These are phyloP conservation scores for Ancistrus triradiatus DNA, from an alignment of 2,113 vertebrate genomes.

Conservation along the genomic window DNA sequence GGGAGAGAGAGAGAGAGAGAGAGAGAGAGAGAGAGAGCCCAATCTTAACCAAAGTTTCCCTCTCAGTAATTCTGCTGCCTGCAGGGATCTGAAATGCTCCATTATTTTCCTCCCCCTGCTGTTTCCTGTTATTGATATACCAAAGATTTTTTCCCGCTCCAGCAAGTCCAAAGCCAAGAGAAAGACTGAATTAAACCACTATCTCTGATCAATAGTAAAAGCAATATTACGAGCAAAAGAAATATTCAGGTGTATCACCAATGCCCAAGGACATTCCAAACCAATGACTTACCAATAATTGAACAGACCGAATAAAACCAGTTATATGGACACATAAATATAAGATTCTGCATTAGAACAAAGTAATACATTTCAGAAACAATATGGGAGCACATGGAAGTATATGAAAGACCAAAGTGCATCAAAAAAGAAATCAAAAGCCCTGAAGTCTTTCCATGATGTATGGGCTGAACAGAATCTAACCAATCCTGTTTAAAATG, in stretches of 20 bases:
- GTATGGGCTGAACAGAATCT: slow-evolving; percentile 5
- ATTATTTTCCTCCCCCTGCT: slow-evolving; percentile 73
- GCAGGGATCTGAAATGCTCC: slow-evolving; percentile 72
- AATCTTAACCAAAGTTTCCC: slow-evolving; percentile 61
- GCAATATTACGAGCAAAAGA: slow-evolving; percentile 23
- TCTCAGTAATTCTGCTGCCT: slow-evolving; percentile 65
- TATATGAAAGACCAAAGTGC: slow-evolving; percentile 20
- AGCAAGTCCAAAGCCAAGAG: slow-evolving; percentile 64
- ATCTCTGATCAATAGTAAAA: slow-evolving; percentile 40
- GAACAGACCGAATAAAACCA: slow-evolving; percentile 33
- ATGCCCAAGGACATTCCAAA: slow-evolving; percentile 22
- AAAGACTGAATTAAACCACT: slow-evolving; percentile 67
- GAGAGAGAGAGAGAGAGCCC: slow-evolving; percentile 47
- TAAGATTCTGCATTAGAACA: slow-evolving; percentile 40
- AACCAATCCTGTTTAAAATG: slow-evolving; percentile 26
- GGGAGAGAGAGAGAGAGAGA: background rate
- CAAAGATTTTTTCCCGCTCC: slow-evolving; percentile 63
- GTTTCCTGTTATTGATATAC: slow-evolving; percentile 72
- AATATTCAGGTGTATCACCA: slow-evolving; percentile 15
- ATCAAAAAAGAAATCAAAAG: slow-evolving; percentile 47
- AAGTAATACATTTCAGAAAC: slow-evolving; percentile 17
- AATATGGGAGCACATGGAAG: background rate
- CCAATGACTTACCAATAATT: slow-evolving; percentile 28
- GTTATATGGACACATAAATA: slow-evolving; percentile 38
- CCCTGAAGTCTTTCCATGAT: slow-evolving; percentile 33